Percentiles rank a stretch among this genome's conserved stretches.
Evolutionary conservation across 2,797 vertebrate species (phyloP).

Genomic region (Novumbra hubbsi): DNA sequence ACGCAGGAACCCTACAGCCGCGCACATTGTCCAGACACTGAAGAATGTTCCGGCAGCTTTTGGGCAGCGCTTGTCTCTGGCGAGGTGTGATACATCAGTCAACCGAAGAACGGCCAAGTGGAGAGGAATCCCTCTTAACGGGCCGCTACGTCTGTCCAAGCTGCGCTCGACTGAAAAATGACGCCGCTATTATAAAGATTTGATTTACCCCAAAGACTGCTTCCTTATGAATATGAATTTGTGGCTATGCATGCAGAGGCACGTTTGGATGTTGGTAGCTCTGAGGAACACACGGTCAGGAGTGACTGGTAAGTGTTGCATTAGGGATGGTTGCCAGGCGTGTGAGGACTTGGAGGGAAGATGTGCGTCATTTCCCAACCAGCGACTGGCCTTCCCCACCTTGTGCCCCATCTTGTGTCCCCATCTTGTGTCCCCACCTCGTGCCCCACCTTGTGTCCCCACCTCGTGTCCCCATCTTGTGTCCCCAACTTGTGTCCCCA

Average conservation of each 20-base stretch:
- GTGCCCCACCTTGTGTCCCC: too few relatives aligned
- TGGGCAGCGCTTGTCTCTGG: slow-evolving; percentile 26
- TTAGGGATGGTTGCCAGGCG: slow-evolving; percentile 36
- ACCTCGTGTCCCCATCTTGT: too few relatives aligned
- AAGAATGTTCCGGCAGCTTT: not conserved
- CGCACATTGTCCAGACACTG: slow-evolving; percentile 44
- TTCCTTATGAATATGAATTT: slow-evolving; percentile 49
- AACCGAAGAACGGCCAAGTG: slow-evolving; percentile 19
- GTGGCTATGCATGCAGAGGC: slow-evolving; percentile 42
- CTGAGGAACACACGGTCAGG: slow-evolving; percentile 42
- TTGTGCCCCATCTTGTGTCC: slow-evolving; percentile 20
- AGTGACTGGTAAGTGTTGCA: slow-evolving; percentile 43
- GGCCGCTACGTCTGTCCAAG: slow-evolving; percentile 11
- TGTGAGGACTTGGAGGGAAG: slow-evolving; percentile 49
- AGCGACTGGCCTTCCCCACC: slow-evolving; percentile 27
- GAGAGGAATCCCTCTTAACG: slow-evolving; percentile 23
- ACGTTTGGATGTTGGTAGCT: slow-evolving; percentile 42
- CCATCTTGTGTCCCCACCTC: too few relatives aligned
- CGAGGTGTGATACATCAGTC: slow-evolving; percentile 21
- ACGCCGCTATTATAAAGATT: slow-evolving; percentile 21
- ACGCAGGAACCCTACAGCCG: slow-evolving; percentile 16
- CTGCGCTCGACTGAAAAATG: slow-evolving; percentile 9
- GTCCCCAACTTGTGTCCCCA: too few relatives aligned
- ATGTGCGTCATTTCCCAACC: slow-evolving; percentile 49
- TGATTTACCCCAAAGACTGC: slow-evolving; percentile 28